Base-by-base conservation (phyloP, 2,888 invertebrate species). In the Heliconius cydno region DNA sequence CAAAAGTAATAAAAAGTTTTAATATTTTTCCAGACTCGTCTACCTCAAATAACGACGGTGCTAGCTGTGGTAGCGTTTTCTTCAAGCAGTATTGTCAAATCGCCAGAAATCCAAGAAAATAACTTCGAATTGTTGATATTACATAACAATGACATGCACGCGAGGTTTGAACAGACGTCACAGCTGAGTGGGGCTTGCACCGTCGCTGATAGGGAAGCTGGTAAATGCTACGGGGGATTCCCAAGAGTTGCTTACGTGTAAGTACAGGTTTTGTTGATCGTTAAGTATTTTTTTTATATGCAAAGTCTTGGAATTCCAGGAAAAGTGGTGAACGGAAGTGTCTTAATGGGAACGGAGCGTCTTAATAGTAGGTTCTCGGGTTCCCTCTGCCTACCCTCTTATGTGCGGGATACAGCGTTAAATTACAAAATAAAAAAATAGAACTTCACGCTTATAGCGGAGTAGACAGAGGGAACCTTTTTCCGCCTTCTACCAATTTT, bases 91-190 rank as follows among this genome's bases (percentile, higher is more conserved):
- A 88, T 92, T 66, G 88, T 92, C 66, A 89, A 89, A 80, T 83
- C 92, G 38, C 87, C 88, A 1, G 76, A 76, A 22, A 81, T 79
- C 28, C 85, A 86, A 10, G 87, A 86, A 2, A 89, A 88, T 1
- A 93, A 91, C 84, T 95, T 96, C 84, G 96, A 97, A 83, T 92
- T 98, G 70, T 95, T 97, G 0, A 96, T 98, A 77, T 92, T 98
- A 0, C 98, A 99, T 91, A 98, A 98, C 85, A 99, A 98, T 91
- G 98, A 99, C 89, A 98, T 98, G 96, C 98, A 99, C 89, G 97
- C 98, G 1, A 96, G 97, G 81, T 98, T 94, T 85, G 97, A 98
- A 82, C 97, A 98, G 91, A 98, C 97, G 0, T 97, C 97, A 46
- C 95, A 95, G 80, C 94, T 96, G 79, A 97, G 97, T 38, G 97